Conservation (phyloP, 2,797 vertebrate genomes). For the Chromobotia macracanthus region DNA sequence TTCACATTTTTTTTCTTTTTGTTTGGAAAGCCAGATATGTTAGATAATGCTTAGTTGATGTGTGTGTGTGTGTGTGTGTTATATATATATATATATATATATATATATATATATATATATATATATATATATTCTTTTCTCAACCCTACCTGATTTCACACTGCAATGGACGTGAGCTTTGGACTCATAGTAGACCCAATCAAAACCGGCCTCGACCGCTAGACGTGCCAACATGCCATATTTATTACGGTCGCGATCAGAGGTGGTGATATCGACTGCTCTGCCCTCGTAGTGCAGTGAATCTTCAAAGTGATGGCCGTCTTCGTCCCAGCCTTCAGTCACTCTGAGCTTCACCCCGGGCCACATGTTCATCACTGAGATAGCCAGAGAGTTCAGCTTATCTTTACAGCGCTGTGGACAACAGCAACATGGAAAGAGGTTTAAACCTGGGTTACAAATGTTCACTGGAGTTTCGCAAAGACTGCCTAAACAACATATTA, state of each 20-base stretch:
- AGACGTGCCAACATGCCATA: conserved; percentile 95
- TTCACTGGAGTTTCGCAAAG: conserved; percentile 34
- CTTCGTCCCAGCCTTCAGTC: conserved; percentile 98
- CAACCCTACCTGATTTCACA: conserved; percentile 95
- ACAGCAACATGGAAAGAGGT: conserved; percentile 5
- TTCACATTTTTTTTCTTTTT: too few relatives aligned
- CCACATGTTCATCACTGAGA: conserved; percentile 99
- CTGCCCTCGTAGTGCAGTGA: conserved; percentile 97
- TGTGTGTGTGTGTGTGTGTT: neutral
- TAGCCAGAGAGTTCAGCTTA: conserved; percentile 95
- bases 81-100: too few relatives aligned
- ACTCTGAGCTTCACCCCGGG: conserved; percentile 94
- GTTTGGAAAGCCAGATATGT: neutral
- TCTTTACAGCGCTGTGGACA: conserved; percentile 91
- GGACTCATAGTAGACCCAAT: conserved; percentile 98
- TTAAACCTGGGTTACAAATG: conserved; percentile 38
- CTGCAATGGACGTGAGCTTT: conserved; percentile 98
- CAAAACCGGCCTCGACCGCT: conserved; percentile 96
- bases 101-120: too few relatives aligned
- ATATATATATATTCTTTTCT: too few relatives aligned
- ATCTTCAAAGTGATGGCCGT: conserved; percentile 94
- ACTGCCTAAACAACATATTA: conserved; percentile 7
- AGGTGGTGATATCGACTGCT: conserved; percentile 96
- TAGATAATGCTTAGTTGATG: neutral
- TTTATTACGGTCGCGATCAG: conserved; percentile 91